Evolutionary conservation across 2,888 invertebrate species (phyloP), one percentile per base, ranked within the genome.

Genomic region (Macrosoma leucophasiata): DNA sequence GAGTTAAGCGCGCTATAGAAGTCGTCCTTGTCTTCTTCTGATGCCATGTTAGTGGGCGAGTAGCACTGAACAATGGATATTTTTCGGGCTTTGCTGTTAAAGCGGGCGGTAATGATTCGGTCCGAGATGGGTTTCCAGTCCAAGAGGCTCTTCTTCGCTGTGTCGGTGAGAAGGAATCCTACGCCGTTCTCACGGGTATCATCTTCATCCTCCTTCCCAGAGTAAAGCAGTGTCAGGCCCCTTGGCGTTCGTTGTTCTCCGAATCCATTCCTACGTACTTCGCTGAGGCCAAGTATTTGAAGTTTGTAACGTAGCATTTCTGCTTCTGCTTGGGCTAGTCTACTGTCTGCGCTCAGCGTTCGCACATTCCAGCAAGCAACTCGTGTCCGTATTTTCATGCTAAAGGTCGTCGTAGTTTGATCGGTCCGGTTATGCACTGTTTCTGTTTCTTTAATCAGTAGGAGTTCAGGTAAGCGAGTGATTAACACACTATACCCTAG

Each of bases 381-480:
- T 43, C 39, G 36, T 26, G 39, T 40, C 40, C 31, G 30, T 28
- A 10, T 38, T 40, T 41, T 36, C 36, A 38, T 33, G 36, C 31
- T 31, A 26, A 38, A 19, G 23, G 22, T 43, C 39, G 18, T 37
- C 20, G 28, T n/a, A n/a, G n/a, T n/a, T n/a, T n/a, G n/a, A n/a
- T n/a, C n/a, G n/a, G n/a, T n/a, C n/a, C n/a, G n/a, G n/a, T n/a
- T n/a, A n/a, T n/a, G n/a, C n/a, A n/a, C n/a, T n/a, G n/a, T n/a
- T n/a, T n/a, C n/a, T n/a, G n/a, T n/a, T n/a, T n/a, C n/a, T n/a
- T n/a, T n/a, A n/a, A n/a, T n/a, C n/a, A n/a, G n/a, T n/a, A n/a
- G n/a, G n/a, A n/a, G n/a, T n/a, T n/a, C n/a, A n/a, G n/a, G n/a
- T n/a, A n/a, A n/a, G n/a, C n/a, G n/a, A n/a, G n/a, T n/a, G n/a